These are phyloP conservation scores for Drosophila fulvimacula DNA, from an alignment of 2,888 invertebrate species.

Conservation along the genomic window DNA sequence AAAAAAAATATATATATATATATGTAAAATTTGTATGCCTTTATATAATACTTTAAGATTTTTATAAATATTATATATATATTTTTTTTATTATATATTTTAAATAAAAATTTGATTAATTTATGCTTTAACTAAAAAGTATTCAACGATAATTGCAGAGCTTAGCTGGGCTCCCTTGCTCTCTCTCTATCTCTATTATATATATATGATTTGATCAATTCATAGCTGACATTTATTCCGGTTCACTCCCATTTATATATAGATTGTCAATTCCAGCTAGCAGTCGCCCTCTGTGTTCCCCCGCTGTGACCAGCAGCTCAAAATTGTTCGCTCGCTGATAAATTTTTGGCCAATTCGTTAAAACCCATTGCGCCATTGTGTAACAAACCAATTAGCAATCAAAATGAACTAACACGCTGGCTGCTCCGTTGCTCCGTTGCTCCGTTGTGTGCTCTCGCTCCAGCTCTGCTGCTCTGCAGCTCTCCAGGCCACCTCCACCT, in stretches of 20 bases:
- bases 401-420: constrained; percentile 82
- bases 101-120: background rate
- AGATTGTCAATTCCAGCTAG: background rate
- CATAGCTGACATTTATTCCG: background rate
- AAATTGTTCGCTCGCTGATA: constrained; percentile 56
- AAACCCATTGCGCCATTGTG: constrained; percentile 81
- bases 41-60: no score
- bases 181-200: background rate
- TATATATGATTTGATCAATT: background rate
- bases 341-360: constrained; percentile 80
- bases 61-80: no score
- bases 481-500: fast-evolving
- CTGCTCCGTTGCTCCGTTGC: constrained; percentile 24
- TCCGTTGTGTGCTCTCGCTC: constrained; percentile 33
- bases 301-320: constrained; percentile 18
- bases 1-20: no score
- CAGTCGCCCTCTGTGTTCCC: background rate
- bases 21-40: no score
- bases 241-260: background rate
- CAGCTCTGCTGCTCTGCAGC: background rate
- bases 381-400: constrained; percentile 84
- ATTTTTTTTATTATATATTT: background rate
- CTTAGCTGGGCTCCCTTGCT: background rate
- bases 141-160: background rate
- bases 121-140: background rate